phyloP scores from a whole-genome alignment of 2,888 invertebrate species.

The Parascotia fuliginaria region DNA sequence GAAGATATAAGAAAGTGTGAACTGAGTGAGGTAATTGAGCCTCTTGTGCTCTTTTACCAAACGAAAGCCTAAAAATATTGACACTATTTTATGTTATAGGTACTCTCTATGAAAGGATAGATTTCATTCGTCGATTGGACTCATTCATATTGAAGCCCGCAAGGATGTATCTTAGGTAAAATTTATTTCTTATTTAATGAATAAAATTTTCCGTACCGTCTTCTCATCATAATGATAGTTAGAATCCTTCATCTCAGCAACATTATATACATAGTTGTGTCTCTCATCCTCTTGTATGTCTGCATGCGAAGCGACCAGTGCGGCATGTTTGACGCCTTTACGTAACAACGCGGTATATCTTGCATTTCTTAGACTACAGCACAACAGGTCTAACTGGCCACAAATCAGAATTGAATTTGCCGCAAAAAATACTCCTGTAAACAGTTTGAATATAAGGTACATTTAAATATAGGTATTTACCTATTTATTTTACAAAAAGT shows the following conservation, averaged over 20 bases:
- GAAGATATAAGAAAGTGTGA: too few species aligned
- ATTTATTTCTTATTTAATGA: too few species aligned
- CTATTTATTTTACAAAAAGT: too few species aligned
- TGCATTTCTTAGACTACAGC: slow-evolving; percentile 72
- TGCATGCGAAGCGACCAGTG: slow-evolving; percentile 38
- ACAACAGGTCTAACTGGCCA: slow-evolving; percentile 75
- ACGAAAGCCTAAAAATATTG: too few species aligned
- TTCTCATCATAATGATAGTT: slow-evolving; percentile 64
- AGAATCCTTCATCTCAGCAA: slow-evolving; percentile 56
- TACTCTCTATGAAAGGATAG: too few species aligned
- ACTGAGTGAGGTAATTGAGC: too few species aligned
- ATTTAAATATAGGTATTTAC: too few species aligned
- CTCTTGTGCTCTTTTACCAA: too few species aligned
- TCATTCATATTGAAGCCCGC: too few species aligned
- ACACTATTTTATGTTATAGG: neutral
- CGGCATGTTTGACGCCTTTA: slow-evolving; percentile 53
- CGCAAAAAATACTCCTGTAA: slow-evolving; percentile 73
- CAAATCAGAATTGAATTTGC: slow-evolving; percentile 72
- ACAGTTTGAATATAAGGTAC: too few species aligned
- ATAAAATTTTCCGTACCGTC: slow-evolving; percentile 54
- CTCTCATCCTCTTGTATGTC: slow-evolving; percentile 61
- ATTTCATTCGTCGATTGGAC: too few species aligned
- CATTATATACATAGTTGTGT: slow-evolving; percentile 65
- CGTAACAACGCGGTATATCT: slow-evolving; percentile 68
- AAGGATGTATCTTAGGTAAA: too few species aligned